Conservation (phyloP, 2,113 vertebrate genomes). For the Probosciger aterrimus region DNA sequence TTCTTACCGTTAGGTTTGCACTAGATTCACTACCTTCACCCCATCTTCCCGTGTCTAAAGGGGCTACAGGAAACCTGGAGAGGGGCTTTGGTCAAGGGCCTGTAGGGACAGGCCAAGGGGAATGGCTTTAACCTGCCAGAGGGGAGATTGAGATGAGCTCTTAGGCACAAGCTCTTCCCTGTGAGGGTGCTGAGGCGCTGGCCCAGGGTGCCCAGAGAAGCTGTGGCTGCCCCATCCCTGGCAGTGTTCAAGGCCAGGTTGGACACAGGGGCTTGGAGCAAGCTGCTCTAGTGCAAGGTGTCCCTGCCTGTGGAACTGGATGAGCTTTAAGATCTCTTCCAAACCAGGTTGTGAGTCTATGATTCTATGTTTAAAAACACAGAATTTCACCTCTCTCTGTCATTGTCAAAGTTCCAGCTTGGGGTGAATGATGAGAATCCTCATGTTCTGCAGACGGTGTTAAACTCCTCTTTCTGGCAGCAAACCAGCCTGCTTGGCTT, state of each 20-base stretch:
- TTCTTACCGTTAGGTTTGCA: neutral
- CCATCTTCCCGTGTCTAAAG: neutral
- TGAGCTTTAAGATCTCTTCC: neutral
- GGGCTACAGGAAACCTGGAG: neutral
- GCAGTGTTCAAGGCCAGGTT: neutral
- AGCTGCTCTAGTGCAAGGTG: neutral
- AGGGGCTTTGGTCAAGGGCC: neutral
- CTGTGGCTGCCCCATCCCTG: neutral
- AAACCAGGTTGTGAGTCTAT: neutral
- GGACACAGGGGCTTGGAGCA: neutral
- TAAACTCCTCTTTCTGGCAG: neutral
- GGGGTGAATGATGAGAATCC: neutral
- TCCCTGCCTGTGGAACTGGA: neutral
- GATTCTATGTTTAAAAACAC: neutral
- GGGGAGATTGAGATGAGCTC: neutral
- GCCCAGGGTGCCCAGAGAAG: too few relatives aligned
- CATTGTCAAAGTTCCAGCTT: neutral
- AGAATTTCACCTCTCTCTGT: neutral
- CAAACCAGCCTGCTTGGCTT: neutral
- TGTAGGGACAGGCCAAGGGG: neutral
- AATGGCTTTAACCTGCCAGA: neutral
- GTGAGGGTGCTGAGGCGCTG: too few relatives aligned
- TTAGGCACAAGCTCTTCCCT: too few relatives aligned
- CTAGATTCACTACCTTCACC: neutral
- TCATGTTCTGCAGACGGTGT: neutral